Conservation (phyloP, 2,888 invertebrate species). For the Tachystola acroxantha region DNA sequence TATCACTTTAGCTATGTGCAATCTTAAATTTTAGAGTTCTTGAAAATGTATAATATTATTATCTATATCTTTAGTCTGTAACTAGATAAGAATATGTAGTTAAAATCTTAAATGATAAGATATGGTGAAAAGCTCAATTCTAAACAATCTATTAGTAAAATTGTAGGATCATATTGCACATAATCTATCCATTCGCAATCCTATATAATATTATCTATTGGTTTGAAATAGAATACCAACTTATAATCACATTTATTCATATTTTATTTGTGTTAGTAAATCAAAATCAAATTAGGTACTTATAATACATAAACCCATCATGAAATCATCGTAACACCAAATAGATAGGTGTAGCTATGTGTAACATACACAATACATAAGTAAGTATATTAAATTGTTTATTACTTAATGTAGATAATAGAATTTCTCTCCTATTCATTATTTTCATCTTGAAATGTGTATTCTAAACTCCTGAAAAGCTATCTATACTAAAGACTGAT, state of each 20-base stretch:
- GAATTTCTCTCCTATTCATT: not conserved
- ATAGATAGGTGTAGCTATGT: not conserved
- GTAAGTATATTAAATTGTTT: not conserved
- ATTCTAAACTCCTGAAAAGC: not conserved
- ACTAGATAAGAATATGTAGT: not conserved
- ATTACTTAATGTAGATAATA: not conserved
- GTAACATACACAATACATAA: not conserved
- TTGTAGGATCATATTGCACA: not conserved
- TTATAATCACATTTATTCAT: no score
- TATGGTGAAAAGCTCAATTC: slow-evolving; percentile 54
- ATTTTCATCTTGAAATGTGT: not conserved
- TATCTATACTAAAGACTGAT: slow-evolving; percentile 1
- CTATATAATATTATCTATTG: no score
- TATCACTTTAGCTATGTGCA: not conserved
- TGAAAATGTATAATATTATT: not conserved
- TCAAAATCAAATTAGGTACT: no score
- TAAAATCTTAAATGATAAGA: slow-evolving; percentile 6
- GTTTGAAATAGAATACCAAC: no score
- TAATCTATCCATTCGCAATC: not conserved
- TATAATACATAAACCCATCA: not conserved
- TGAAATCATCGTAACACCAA: slow-evolving; percentile 1
- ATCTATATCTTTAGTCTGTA: not conserved
- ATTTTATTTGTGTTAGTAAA: no score
- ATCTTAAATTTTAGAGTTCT: not conserved
- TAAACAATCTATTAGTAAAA: slow-evolving; percentile 28